phyloP scores from a whole-genome alignment of 2,113 vertebrate species.

The Psammodynastes pulverulentus region DNA sequence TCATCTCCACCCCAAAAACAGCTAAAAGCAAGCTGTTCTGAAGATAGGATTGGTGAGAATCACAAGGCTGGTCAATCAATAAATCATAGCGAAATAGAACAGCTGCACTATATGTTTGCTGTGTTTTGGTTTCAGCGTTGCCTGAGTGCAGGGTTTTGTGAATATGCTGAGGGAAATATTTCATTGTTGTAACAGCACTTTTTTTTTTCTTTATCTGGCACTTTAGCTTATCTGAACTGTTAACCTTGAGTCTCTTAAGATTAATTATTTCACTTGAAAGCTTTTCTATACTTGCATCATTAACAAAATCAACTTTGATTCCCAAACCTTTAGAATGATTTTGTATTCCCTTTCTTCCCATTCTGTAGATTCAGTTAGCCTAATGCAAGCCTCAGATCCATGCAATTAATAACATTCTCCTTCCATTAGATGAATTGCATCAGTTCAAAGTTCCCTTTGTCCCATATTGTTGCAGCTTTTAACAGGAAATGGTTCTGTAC shows the following conservation, averaged over 20 bases:
- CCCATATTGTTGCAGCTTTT: neutral
- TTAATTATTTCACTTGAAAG: neutral
- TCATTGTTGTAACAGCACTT: neutral
- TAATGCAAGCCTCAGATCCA: constrained; percentile 15
- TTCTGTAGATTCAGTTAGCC: constrained; percentile 12
- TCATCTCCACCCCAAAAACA: neutral
- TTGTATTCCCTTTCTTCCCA: constrained; percentile 5
- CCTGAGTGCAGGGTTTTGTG: neutral
- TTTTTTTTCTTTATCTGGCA: neutral
- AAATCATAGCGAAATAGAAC: neutral
- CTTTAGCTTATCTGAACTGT: neutral
- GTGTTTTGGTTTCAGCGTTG: neutral
- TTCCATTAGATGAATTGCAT: constrained; percentile 15
- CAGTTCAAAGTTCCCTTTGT: neutral
- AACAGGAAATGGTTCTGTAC: neutral
- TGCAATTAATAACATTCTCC: constrained; percentile 5
- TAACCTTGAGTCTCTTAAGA: neutral
- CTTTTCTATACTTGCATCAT: neutral
- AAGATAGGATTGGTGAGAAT: neutral
- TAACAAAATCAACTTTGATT: constrained; percentile 10
- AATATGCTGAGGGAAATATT: neutral
- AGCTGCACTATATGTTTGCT: neutral
- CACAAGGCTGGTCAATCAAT: neutral
- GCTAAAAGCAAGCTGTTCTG: neutral
- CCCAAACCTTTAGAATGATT: neutral